These are phyloP conservation scores for Coreoperca whiteheadi DNA, from an alignment of 2,113 vertebrate genomes.

Conservation along the genomic window DNA sequence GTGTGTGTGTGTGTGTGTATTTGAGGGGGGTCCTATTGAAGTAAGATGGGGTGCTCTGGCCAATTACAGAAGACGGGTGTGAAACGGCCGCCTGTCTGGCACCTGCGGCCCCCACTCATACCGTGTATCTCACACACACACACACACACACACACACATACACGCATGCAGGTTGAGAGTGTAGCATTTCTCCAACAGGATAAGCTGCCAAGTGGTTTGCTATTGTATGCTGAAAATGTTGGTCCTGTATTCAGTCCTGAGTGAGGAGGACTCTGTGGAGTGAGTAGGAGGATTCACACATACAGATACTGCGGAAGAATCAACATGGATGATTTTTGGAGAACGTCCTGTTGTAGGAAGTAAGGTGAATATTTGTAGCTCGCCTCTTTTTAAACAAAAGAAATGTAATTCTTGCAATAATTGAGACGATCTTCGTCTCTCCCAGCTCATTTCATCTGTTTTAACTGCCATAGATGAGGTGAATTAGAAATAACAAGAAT, in stretches of 20 bases:
- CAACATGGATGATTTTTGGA: slow-evolving; percentile 13
- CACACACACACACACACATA: slow-evolving; percentile 31
- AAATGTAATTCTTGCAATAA: not conserved
- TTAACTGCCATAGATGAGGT: not conserved
- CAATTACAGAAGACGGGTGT: slow-evolving; percentile 91
- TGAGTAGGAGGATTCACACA: slow-evolving; percentile 56
- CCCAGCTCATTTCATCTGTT: not conserved
- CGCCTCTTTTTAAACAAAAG: not conserved
- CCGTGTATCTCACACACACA: slow-evolving; percentile 63
- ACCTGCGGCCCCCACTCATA: slow-evolving; percentile 84
- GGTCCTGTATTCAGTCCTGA: slow-evolving; percentile 35
- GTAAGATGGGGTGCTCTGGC: slow-evolving; percentile 75
- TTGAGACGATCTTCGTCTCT: not conserved
- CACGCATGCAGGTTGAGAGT: slow-evolving; percentile 54
- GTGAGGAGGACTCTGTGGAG: slow-evolving; percentile 40
- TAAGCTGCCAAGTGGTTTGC: slow-evolving; percentile 66
- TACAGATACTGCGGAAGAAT: slow-evolving; percentile 30
- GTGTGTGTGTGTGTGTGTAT: slow-evolving; percentile 8
- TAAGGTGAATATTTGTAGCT: not conserved
- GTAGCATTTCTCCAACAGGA: slow-evolving; percentile 57
- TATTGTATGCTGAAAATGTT: slow-evolving; percentile 57
- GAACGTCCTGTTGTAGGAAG: not conserved
- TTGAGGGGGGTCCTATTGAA: slow-evolving; percentile 61
- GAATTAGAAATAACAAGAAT: not conserved
- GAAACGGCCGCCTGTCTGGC: slow-evolving; percentile 85